phyloP scores from a whole-genome alignment of 1,140 invertebrate genomes.

The Saxidomus purpurata region DNA sequence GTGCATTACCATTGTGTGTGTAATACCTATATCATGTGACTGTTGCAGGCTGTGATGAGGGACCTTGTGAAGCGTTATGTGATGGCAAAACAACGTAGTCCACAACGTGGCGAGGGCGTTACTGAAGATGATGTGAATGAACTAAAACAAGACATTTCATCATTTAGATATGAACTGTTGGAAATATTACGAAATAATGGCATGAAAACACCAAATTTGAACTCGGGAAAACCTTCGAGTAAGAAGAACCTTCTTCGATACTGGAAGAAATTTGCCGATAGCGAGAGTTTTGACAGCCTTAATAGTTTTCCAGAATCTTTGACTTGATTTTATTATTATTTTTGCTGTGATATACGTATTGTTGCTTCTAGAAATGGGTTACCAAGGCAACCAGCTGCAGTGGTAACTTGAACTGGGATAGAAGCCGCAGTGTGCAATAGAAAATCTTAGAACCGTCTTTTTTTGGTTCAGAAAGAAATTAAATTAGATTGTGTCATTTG shows the following conservation, averaged over 20 bases:
- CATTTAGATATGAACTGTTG: conserved; percentile 92
- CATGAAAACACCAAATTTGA: conserved; percentile 85
- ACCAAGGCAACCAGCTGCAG: conserved; percentile 16
- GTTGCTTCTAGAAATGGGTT: conserved; percentile 9
- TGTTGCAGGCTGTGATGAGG: conserved; percentile 94
- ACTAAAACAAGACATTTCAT: conserved; percentile 97
- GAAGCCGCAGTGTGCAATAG: conserved; percentile 21
- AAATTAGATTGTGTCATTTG: background rate
- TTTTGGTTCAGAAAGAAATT: background rate
- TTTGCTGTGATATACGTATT: conserved; percentile 36
- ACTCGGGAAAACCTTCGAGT: conserved; percentile 83
- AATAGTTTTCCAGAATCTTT: conserved; percentile 62
- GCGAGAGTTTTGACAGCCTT: conserved; percentile 73
- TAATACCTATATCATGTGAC: too few relatives aligned
- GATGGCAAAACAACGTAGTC: conserved; percentile 97
- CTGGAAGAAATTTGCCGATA: conserved; percentile 79
- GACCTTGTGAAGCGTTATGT: conserved; percentile 97
- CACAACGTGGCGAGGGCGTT: conserved; percentile 98
- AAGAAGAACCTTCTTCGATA: conserved; percentile 81
- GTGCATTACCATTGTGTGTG: too few relatives aligned
- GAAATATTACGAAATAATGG: conserved; percentile 92
- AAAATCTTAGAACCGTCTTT: background rate
- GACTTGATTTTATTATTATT: conserved; percentile 44
- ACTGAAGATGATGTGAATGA: conserved; percentile 99
- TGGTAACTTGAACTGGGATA: background rate